Evolutionary conservation across 2,113 vertebrate species (phyloP).

Genomic region (Elgaria multicarinata): DNA sequence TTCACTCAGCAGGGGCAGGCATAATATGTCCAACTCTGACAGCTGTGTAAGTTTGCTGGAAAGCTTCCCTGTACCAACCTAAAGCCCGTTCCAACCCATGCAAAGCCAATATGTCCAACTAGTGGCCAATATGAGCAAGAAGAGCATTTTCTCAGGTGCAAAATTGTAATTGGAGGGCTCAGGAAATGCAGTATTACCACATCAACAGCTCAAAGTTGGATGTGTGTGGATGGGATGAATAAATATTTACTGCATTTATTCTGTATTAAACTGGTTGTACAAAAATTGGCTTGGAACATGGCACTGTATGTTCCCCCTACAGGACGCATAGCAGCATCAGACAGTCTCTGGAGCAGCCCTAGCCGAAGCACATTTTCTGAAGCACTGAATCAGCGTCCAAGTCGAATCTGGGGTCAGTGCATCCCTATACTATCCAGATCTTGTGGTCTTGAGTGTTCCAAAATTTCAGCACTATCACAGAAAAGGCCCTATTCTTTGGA

Average conservation of each 20-base stretch:
- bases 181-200: not conserved
- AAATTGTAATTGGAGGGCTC: not conserved
- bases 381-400: not conserved
- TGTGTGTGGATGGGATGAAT: not conserved
- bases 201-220: not conserved
- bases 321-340: not conserved
- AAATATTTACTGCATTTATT: not conserved
- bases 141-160: not conserved
- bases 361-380: too few species aligned
- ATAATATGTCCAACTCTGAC: too few species aligned
- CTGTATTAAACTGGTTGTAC: too few species aligned
- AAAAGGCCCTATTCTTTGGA: not conserved
- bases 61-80: too few species aligned
- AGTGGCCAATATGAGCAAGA: not conserved
- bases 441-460: not conserved
- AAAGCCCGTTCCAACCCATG: too few species aligned
- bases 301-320: not conserved
- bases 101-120: too few species aligned
- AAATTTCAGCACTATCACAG: not conserved
- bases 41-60: too few species aligned
- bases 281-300: not conserved
- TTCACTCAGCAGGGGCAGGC: too few species aligned
- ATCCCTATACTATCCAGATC: not conserved
- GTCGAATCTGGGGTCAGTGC: not conserved
- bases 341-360: not conserved